Percentiles rank a stretch among this genome's conserved stretches.
These are phyloP conservation scores for Ochropleura plecta DNA, from an alignment of 2,888 invertebrate species.

Conservation along the genomic window DNA sequence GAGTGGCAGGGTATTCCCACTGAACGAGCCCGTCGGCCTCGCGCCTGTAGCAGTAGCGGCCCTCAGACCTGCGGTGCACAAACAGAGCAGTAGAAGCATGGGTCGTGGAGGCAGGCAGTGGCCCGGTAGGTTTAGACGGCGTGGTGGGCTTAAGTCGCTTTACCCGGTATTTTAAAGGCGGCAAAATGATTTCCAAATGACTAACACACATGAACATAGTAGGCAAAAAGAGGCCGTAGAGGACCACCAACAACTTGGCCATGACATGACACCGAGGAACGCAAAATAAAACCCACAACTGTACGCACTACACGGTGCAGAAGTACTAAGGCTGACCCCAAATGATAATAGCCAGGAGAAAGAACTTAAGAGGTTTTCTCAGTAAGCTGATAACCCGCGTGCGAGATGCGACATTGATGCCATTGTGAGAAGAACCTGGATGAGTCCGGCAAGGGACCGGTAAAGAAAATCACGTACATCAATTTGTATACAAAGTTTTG, in stretches of 20 bases:
- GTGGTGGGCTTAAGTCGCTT: conserved; percentile 49
- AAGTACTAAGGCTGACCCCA: not conserved
- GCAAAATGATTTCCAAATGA: not conserved
- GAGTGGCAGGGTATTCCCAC: conserved; percentile 91
- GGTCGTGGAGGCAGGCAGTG: conserved; percentile 26
- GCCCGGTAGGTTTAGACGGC: conserved; percentile 67
- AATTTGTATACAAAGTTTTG: too few relatives aligned
- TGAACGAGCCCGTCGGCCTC: conserved; percentile 90
- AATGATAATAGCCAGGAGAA: not conserved
- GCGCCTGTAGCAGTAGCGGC: conserved; percentile 91
- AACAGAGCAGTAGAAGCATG: conserved; percentile 69
- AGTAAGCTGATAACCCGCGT: not conserved
- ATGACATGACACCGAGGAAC: not conserved
- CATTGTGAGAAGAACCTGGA: not conserved
- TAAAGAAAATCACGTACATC: not conserved
- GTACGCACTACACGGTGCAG: not conserved
- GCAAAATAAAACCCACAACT: not conserved
- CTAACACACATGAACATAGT: not conserved
- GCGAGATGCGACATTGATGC: not conserved
- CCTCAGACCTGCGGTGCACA: conserved; percentile 88
- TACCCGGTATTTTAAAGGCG: not conserved
- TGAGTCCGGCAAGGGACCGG: not conserved
- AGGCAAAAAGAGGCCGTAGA: not conserved
- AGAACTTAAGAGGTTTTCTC: not conserved
- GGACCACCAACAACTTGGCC: not conserved